Evolutionary conservation across 2,113 vertebrate species (phyloP).

Genomic region (Cheirogaleus medius): DNA sequence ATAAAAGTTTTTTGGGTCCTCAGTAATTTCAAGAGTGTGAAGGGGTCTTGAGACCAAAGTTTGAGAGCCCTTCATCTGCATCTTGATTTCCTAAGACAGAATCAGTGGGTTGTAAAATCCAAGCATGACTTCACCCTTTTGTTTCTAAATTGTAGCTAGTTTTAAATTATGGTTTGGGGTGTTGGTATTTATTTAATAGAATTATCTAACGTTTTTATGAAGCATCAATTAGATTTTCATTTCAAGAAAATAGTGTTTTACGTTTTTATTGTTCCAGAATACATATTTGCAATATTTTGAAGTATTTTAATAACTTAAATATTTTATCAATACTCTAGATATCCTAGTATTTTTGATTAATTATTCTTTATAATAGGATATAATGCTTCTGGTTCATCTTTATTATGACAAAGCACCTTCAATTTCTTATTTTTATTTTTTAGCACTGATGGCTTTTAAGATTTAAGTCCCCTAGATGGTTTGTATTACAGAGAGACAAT

Average conservation of each 20-base stretch:
- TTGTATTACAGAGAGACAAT: neutral
- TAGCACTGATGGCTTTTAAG: neutral
- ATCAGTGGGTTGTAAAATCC: neutral
- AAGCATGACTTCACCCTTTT: neutral
- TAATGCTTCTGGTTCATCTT: neutral
- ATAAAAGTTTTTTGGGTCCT: neutral
- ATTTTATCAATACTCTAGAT: neutral
- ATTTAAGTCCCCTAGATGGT: neutral
- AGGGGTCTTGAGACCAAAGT: neutral
- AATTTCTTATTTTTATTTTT: neutral
- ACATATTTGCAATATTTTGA: neutral
- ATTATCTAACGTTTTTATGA: neutral
- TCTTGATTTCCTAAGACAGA: neutral
- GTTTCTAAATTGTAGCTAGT: neutral
- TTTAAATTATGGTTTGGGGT: neutral
- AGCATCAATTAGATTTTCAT: too few relatives aligned
- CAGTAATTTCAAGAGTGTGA: neutral
- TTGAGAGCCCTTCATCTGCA: neutral
- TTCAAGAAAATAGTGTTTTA: neutral
- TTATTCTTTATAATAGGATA: neutral
- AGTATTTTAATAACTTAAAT: neutral
- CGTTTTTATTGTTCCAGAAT: neutral
- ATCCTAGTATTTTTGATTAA: neutral
- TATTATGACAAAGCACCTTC: neutral
- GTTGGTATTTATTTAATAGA: neutral